phyloP scores from a whole-genome alignment of 1,140 invertebrate species.

The Drosophila persimilis region DNA sequence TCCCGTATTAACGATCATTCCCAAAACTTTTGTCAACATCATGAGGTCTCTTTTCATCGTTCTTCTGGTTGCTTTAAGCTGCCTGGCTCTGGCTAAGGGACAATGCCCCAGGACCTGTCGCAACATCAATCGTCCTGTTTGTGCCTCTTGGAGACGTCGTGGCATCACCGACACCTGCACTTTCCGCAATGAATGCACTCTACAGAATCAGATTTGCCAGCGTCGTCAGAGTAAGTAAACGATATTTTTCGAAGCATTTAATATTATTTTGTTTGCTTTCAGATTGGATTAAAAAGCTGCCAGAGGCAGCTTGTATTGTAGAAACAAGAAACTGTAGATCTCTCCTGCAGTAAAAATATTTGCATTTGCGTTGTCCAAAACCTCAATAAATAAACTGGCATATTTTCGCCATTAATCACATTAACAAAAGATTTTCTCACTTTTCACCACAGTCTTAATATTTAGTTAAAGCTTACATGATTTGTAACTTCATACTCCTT shows the following conservation, averaged over 20 bases:
- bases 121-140: slow-evolving; percentile 15
- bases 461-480: too few species aligned
- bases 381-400: too few species aligned
- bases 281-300: slow-evolving; percentile 19
- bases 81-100: slow-evolving; percentile 10
- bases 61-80: slow-evolving; percentile 19
- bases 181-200: slow-evolving; percentile 16
- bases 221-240: slow-evolving; percentile 7
- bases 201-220: slow-evolving; percentile 20
- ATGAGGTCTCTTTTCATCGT: slow-evolving; percentile 25
- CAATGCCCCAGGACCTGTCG: slow-evolving; percentile 15
- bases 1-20: not conserved
- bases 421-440: too few species aligned
- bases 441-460: too few species aligned
- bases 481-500: too few species aligned
- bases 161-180: slow-evolving; percentile 14
- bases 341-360: not conserved
- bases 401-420: not conserved
- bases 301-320: too few species aligned
- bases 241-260: not conserved
- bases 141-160: slow-evolving; percentile 20
- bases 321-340: slow-evolving; percentile 13
- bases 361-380: not conserved
- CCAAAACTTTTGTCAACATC: not conserved
- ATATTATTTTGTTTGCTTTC: not conserved